Conservation (phyloP, 2,797 vertebrate species). For the Phoebastria nigripes region DNA sequence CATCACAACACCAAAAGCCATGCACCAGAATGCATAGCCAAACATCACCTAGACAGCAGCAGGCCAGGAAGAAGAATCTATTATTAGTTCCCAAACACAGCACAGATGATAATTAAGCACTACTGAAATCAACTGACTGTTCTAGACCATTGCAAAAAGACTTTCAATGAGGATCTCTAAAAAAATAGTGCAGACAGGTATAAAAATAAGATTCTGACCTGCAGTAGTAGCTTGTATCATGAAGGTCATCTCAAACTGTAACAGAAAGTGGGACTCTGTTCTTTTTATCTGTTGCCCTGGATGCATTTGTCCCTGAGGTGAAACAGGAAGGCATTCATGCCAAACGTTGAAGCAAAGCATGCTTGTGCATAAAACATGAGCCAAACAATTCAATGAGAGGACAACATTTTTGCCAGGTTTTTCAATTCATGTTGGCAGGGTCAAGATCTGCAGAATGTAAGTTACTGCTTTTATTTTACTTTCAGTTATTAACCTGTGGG, state of each 20-base stretch:
- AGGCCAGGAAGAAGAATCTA: not conserved
- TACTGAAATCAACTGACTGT: not conserved
- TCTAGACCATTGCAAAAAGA: not conserved
- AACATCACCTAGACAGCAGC: not conserved
- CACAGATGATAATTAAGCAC: not conserved
- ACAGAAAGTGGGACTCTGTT: not conserved
- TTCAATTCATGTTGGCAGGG: constrained; percentile 10
- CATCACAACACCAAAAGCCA: not conserved
- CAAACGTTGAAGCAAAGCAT: constrained; percentile 26
- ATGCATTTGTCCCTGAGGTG: constrained; percentile 2
- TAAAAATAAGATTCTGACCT: not conserved
- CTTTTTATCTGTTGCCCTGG: not conserved
- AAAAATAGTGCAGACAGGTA: not conserved
- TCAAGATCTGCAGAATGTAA: constrained; percentile 7
- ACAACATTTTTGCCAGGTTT: constrained; percentile 20
- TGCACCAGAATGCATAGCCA: not conserved
- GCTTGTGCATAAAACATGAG: constrained; percentile 40
- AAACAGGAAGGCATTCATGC: not conserved
- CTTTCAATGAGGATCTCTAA: not conserved
- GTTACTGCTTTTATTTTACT: not conserved
- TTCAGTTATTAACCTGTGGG: not conserved
- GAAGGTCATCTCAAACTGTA: not conserved
- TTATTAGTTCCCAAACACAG: not conserved
- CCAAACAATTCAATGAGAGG: constrained; percentile 15
- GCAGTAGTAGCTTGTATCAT: not conserved